Conservation (phyloP, 1,140 invertebrate genomes). For the Pogonognathellus flavescens region DNA sequence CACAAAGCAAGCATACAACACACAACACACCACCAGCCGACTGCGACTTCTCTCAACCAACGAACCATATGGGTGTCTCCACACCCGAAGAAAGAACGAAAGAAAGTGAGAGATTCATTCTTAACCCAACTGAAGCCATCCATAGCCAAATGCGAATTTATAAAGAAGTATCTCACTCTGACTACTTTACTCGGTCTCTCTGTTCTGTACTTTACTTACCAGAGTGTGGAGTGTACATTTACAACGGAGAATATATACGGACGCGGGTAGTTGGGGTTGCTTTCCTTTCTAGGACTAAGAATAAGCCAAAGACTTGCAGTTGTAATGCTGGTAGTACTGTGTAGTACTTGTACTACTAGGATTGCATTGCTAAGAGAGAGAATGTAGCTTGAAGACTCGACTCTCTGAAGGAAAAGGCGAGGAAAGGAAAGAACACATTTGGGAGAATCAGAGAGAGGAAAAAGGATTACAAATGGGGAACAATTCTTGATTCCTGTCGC, state of each 20-base stretch:
- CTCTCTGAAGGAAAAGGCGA: slow-evolving; percentile 35
- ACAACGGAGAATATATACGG: background rate
- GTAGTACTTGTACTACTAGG: too few relatives aligned
- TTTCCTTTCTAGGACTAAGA: background rate
- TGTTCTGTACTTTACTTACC: background rate
- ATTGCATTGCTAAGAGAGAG: too few relatives aligned
- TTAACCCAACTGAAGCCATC: slow-evolving; percentile 49
- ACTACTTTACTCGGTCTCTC: background rate
- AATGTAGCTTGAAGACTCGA: background rate
- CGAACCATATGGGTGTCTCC: slow-evolving; percentile 38
- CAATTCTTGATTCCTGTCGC: slow-evolving; percentile 67
- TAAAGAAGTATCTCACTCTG: slow-evolving; percentile 31
- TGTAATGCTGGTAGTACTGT: background rate
- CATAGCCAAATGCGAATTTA: slow-evolving; percentile 47
- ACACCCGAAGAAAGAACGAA: slow-evolving; percentile 40
- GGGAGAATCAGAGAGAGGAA: slow-evolving; percentile 59
- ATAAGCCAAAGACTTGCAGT: background rate
- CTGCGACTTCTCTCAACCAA: background rate
- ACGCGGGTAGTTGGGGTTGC: slow-evolving; percentile 12
- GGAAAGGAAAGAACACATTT: slow-evolving; percentile 57
- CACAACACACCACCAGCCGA: background rate
- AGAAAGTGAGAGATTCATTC: slow-evolving; percentile 54
- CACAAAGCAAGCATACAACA: background rate
- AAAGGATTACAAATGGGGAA: slow-evolving; percentile 66
- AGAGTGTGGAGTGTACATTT: background rate